These are phyloP conservation scores for Centropus unirufus DNA, from an alignment of 2,113 vertebrate species.

Conservation along the genomic window DNA sequence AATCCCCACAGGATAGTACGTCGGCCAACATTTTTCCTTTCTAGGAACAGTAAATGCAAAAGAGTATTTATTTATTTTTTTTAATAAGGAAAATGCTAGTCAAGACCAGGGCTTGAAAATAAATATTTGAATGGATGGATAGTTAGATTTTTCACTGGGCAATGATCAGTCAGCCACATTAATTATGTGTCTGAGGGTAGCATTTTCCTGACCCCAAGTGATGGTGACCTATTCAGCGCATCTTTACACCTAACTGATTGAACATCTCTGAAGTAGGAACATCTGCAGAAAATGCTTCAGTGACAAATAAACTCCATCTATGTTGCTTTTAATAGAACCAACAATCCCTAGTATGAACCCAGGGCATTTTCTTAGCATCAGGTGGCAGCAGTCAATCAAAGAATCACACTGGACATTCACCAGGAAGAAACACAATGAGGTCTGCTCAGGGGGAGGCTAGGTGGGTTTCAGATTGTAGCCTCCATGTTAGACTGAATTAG, in stretches of 20 bases:
- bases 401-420: conserved; percentile 54
- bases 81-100: background rate
- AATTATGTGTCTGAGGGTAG: conserved; percentile 53
- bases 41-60: conserved; percentile 10
- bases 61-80: background rate
- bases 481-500: background rate
- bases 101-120: conserved; percentile 29
- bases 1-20: background rate
- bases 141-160: conserved; percentile 55
- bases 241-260: conserved; percentile 80
- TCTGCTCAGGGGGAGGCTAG: conserved; percentile 23
- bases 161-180: conserved; percentile 61
- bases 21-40: conserved; percentile 37
- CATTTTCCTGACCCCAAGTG: conserved; percentile 54
- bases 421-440: conserved; percentile 79
- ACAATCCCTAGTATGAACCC: conserved; percentile 80
- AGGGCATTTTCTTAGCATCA: conserved; percentile 82
- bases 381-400: conserved; percentile 87
- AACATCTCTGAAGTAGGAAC: conserved; percentile 79
- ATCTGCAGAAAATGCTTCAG: conserved; percentile 83
- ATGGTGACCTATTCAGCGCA: conserved; percentile 43
- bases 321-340: conserved; percentile 83
- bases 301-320: conserved; percentile 82
- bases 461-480: conserved; percentile 53
- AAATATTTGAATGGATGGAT: conserved; percentile 61